phyloP scores from a whole-genome alignment of 1,140 invertebrate genomes.

The Helicoverpa zea region DNA sequence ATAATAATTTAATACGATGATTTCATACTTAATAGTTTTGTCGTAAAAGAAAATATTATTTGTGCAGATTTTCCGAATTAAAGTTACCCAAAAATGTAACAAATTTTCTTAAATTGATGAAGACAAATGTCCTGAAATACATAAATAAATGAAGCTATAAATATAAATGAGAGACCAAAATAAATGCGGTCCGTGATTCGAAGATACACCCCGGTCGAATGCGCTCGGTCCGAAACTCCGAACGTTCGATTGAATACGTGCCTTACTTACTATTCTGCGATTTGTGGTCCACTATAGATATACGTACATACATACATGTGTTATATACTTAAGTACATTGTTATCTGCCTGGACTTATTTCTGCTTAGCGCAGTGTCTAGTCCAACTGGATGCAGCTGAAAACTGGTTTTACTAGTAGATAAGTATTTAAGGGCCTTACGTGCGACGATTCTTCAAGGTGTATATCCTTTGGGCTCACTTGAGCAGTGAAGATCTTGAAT shows the following conservation, averaged over 20 bases:
- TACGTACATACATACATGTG: slow-evolving; percentile 1
- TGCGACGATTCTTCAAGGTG: no score
- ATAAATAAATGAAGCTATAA: background rate
- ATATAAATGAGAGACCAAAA: slow-evolving; percentile 15
- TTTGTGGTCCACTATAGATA: slow-evolving; percentile 42
- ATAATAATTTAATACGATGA: no score
- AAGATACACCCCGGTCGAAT: slow-evolving; percentile 9
- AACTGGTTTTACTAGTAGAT: no score
- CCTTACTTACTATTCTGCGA: slow-evolving; percentile 67
- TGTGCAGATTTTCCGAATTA: background rate
- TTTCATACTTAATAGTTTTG: no score
- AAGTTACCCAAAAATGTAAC: no score
- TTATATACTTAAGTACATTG: background rate
- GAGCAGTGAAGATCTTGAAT: no score
- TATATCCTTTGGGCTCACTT: no score
- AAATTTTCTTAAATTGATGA: background rate
- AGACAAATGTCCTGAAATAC: background rate
- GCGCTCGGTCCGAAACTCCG: slow-evolving; percentile 52
- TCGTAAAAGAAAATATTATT: background rate
- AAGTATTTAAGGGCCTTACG: no score
- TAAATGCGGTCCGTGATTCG: slow-evolving; percentile 8
- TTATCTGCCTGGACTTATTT: background rate
- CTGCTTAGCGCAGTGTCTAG: no score
- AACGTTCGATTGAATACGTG: slow-evolving; percentile 77
- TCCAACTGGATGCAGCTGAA: no score